These are phyloP conservation scores for Cromileptes altivelis DNA, from an alignment of 2,113 vertebrate species.

Conservation along the genomic window DNA sequence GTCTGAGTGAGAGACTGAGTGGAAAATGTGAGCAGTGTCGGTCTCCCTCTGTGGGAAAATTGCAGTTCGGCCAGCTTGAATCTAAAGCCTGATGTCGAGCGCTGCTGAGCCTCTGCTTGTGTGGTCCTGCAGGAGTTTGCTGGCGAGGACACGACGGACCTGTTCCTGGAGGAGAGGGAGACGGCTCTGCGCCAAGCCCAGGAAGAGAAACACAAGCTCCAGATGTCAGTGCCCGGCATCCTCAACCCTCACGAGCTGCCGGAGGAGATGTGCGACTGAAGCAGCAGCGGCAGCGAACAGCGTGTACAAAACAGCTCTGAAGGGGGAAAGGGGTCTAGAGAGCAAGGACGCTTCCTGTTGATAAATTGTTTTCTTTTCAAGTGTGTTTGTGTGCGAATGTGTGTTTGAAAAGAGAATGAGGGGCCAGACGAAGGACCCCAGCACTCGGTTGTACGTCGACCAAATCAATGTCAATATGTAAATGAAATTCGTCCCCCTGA, in stretches of 20 bases:
- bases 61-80: not conserved
- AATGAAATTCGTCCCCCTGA: constrained; percentile 86
- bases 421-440: constrained; percentile 79
- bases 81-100: not conserved
- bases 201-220: constrained; percentile 98
- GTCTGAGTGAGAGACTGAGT: not conserved
- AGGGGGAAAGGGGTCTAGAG: constrained; percentile 47
- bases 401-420: constrained; percentile 41
- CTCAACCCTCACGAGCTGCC: constrained; percentile 98
- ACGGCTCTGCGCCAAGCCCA: constrained; percentile 94
- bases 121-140: constrained; percentile 90
- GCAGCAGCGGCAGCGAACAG: not conserved
- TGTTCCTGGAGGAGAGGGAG: constrained; percentile 97
- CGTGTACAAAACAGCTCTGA: constrained; percentile 35
- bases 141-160: constrained; percentile 95
- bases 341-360: constrained; percentile 80
- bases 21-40: not conserved
- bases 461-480: constrained; percentile 98
- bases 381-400: constrained; percentile 49
- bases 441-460: constrained; percentile 93
- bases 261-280: constrained; percentile 98
- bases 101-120: constrained; percentile 16
- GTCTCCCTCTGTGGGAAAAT: not conserved
- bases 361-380: constrained; percentile 49
- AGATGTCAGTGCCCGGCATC: constrained; percentile 98